Evolutionary conservation across 2,113 vertebrate species (phyloP), one percentile per base, ranked within the genome.

Genomic region (Chloropsis cyanopogon): DNA sequence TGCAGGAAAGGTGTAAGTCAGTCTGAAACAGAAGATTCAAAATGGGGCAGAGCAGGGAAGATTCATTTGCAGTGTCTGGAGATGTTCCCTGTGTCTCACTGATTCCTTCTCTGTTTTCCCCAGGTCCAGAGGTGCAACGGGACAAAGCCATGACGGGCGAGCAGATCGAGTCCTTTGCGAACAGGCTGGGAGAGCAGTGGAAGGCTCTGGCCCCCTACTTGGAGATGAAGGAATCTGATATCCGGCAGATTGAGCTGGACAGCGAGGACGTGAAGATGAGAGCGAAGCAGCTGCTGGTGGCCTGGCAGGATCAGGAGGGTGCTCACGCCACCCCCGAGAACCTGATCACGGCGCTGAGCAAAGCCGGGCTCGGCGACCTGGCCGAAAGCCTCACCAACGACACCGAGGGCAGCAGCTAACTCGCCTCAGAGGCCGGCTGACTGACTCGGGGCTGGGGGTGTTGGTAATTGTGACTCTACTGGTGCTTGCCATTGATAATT

Each of bases 241-340:
- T 99, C 70, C 97, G 98, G n/a, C 99, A 99, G 97, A 99, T 99
- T 0, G 99, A 99, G 94, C 98, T 97, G 0, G 99, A 99, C 90
- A 99, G 98, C 0, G 99, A 99, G 82, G 99, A 99, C 7, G 73
- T 98, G 44, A 98, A 98, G 87, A 99, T 99, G 98, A 98, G 99
- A 95, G 99, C 99, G 1, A 99, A 99, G 94, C 98, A 99, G 97
- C 97, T 99, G 92, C 98, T 99, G 20, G 98, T 99, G 7, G 98
- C 99, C 85, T 99, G 99, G 99, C 99, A 99, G 97, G 99, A 99
- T 73, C 97, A 99, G 82, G 99, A 99, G 95, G 99, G 98, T 0
- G 20, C 96, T 2, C 99, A 99, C 3, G 99, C 99, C 2, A 99
- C 98, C 0, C 97, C 98, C 0, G 99, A 99, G 86, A 99, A 97